Conservation (phyloP, 2,888 invertebrate species). For the Eugnorisma glareosa region DNA sequence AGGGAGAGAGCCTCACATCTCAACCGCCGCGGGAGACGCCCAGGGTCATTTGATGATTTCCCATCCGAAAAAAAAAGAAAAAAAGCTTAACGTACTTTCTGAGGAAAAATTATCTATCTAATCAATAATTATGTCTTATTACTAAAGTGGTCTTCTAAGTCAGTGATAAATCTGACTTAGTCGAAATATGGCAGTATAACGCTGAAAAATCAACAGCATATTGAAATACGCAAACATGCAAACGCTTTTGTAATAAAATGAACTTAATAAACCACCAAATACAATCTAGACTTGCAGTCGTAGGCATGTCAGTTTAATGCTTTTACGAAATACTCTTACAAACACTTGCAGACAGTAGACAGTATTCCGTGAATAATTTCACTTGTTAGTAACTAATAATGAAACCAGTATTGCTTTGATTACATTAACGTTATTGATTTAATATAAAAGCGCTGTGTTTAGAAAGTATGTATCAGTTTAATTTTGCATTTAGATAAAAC, state of each 20-base stretch:
- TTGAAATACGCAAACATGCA: not conserved
- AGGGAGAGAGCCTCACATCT: too few species aligned
- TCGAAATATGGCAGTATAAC: too few species aligned
- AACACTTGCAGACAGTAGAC: slow-evolving; percentile 9
- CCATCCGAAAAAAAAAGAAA: too few species aligned
- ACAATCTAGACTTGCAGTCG: slow-evolving; percentile 18
- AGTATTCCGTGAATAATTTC: slow-evolving; percentile 49
- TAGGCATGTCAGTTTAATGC: slow-evolving; percentile 4
- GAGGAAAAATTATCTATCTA: not conserved
- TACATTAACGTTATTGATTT: slow-evolving; percentile 56
- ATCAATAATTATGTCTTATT: not conserved
- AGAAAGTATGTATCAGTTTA: slow-evolving; percentile 46
- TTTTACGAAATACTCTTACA: slow-evolving; percentile 44
- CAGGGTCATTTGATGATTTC: too few species aligned
- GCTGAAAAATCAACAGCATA: too few species aligned
- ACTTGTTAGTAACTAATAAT: slow-evolving; percentile 39
- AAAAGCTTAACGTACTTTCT: not conserved
- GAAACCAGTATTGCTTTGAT: slow-evolving; percentile 46
- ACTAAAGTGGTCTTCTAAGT: not conserved
- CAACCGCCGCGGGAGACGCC: too few species aligned
- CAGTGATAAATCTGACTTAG: not conserved
- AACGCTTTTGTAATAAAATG: not conserved
- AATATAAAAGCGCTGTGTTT: slow-evolving; percentile 46
- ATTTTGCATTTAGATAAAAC: slow-evolving; percentile 25
- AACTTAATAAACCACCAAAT: slow-evolving; percentile 1